Conservation (phyloP, 2,113 vertebrate genomes). For the Melanerpes aurifrons region DNA sequence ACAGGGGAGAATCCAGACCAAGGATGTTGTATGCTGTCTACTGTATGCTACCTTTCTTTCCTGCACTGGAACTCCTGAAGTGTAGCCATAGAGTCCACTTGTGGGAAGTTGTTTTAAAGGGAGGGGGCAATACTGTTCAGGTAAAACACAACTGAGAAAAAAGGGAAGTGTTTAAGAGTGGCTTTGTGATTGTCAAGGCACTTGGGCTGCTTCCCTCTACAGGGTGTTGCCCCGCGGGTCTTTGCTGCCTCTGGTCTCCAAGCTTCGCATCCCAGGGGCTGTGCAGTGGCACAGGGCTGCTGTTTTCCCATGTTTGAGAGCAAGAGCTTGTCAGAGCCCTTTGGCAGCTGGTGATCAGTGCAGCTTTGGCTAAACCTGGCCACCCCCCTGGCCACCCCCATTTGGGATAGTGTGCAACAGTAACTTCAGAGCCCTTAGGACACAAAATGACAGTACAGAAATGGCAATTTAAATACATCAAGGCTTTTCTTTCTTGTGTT, state of each 20-base stretch:
- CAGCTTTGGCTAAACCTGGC: background rate
- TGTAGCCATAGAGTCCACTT: background rate
- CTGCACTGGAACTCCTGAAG: background rate
- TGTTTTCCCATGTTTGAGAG: background rate
- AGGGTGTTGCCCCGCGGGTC: accelerated
- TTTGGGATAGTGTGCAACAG: background rate
- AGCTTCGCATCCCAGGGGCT: accelerated
- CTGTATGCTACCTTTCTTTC: background rate
- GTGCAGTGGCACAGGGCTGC: background rate
- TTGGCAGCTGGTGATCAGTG: background rate
- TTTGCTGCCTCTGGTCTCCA: background rate
- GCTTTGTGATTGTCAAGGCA: background rate
- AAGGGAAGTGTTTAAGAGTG: background rate
- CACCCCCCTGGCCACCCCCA: background rate
- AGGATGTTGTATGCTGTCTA: background rate
- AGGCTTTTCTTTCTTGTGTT: background rate
- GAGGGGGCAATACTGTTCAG: background rate
- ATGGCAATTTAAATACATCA: background rate
- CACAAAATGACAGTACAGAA: background rate
- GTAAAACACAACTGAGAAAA: background rate
- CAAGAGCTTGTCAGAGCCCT: background rate
- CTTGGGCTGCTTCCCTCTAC: background rate
- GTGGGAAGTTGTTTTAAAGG: background rate
- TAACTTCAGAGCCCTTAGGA: background rate
- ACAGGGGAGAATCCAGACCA: background rate